Evolutionary conservation across 2,113 vertebrate genomes (phyloP).

Genomic region (Odocoileus virginianus): DNA sequence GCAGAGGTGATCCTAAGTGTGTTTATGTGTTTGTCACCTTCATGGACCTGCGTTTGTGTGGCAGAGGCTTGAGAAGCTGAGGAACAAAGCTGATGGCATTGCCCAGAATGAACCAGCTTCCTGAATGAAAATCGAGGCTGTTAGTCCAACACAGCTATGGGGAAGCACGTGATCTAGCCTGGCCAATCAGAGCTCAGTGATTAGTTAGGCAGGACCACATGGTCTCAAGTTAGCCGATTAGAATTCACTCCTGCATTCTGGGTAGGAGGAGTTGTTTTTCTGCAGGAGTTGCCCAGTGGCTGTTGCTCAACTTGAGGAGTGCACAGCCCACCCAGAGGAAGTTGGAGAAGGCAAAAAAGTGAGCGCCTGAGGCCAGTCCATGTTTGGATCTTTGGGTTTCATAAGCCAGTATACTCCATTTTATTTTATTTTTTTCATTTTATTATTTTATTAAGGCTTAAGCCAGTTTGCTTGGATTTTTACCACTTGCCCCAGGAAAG

Average conservation of each 20-base stretch:
- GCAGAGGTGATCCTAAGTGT: not conserved
- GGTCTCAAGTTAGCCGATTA: not conserved
- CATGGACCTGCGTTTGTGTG: not conserved
- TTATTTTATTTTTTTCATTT: not conserved
- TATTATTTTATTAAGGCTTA: not conserved
- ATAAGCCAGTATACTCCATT: not conserved
- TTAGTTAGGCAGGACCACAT: not conserved
- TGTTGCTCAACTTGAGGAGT: not conserved
- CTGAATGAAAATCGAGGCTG: not conserved
- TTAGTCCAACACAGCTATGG: not conserved
- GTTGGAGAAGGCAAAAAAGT: not conserved
- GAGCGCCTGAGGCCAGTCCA: not conserved
- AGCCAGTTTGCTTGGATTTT: not conserved
- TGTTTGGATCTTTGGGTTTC: not conserved
- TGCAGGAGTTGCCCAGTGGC: not conserved
- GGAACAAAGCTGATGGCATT: not conserved
- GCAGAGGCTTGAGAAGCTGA: not conserved
- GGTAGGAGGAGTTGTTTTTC: not conserved
- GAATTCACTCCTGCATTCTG: not conserved
- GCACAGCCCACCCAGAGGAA: not conserved
- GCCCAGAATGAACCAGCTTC: not conserved
- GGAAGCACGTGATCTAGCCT: not conserved
- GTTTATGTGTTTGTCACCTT: not conserved
- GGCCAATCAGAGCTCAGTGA: not conserved
- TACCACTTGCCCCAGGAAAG: not conserved